Evolutionary conservation across 2,113 vertebrate genomes (phyloP).

Genomic region (Tragulus kanchil): DNA sequence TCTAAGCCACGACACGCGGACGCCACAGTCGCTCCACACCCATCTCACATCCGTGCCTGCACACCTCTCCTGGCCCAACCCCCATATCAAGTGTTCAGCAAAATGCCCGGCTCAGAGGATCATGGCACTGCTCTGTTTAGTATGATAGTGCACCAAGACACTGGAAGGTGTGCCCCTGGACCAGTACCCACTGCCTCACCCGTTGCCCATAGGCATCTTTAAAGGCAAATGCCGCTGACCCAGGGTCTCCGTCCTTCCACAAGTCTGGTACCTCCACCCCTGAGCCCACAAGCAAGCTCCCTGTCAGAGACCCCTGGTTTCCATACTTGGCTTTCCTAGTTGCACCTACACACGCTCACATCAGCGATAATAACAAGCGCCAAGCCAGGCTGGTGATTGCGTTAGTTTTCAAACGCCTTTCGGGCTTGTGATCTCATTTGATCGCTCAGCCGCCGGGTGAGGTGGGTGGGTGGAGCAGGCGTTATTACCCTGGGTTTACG

Average conservation of each 20-base stretch:
- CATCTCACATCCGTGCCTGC: neutral
- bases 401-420: slow-evolving; percentile 57
- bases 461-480: neutral
- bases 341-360: slow-evolving; percentile 27
- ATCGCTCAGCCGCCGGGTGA: neutral
- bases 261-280: neutral
- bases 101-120: neutral
- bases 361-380: neutral
- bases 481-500: neutral
- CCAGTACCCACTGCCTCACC: neutral
- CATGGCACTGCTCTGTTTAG: neutral
- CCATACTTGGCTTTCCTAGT: neutral
- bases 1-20: neutral
- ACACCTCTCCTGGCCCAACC: neutral
- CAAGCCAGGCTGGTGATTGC: neutral
- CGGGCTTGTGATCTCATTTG: slow-evolving; percentile 37
- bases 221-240: neutral
- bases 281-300: neutral
- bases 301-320: neutral
- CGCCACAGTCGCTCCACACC: neutral
- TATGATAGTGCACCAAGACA: neutral
- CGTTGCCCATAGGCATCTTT: neutral
- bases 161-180: neutral
- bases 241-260: neutral
- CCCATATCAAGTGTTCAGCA: neutral